Evolutionary conservation across 2,113 vertebrate genomes (phyloP), one percentile per base, ranked within the genome.

Genomic region (Limanda limanda): DNA sequence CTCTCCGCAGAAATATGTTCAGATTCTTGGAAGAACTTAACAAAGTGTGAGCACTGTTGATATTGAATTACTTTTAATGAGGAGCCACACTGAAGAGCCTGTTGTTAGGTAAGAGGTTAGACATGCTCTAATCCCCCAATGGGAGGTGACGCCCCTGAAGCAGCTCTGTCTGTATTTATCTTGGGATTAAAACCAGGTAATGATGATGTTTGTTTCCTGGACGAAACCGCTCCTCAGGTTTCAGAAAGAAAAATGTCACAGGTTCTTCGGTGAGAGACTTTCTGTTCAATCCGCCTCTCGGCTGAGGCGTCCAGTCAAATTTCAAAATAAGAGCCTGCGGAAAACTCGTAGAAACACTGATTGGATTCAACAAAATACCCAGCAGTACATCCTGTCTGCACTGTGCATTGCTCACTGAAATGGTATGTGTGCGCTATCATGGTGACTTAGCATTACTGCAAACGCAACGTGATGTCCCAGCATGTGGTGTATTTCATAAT

Each of bases 51-150:
- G 79, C 60, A 14, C 40, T 52, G 69, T 69, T 66, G 70, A 80
- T 88, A 82, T 85, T 59, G 69, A 89, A 71, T 89, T 90, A 86
- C 88, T 65, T 63, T 82, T 86, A 88, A 91, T 81, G 86, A 86
- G 78, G 52, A 86, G 64, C 47, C 76, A 73, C 74, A 72, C 58
- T 24, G 76, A 68, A 4, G 66, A 84, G 83, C 89, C 86, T 84
- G 70, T 52, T 81, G 86, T 93, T 92, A 78, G 0, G 42, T 74
- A 92, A 92, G 76, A 79, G 72, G 87, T 90, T 90, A 91, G 76
- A 76, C 69, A 74, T 51, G 83, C 75, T 82, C 21, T 14, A 75
- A 31, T 3, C 55, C 76, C 65, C 62, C 76, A 58, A 85, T 81
- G 61, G 86, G 75, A 86, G 81, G 77, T 21, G 10, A 81, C 73